Conservation (phyloP, 2,113 vertebrate genomes). For the Periophthalmus modestus region DNA sequence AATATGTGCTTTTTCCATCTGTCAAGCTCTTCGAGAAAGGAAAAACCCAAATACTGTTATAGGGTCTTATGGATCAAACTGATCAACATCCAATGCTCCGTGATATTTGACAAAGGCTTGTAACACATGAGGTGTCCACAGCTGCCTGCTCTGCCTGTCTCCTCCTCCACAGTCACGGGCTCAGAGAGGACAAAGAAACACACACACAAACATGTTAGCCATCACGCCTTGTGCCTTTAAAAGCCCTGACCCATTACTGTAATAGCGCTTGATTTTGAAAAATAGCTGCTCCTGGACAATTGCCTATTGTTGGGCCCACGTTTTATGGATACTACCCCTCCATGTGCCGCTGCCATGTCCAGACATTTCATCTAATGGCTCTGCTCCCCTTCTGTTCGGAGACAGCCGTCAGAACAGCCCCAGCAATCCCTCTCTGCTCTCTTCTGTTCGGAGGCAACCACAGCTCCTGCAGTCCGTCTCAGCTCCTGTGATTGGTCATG, state of each 20-base stretch:
- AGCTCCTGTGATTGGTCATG: conserved; percentile 50
- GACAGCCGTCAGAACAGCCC: conserved; percentile 58
- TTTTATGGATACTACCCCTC: conserved; percentile 59
- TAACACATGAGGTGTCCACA: too few relatives aligned
- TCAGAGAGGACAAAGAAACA: conserved; percentile 33
- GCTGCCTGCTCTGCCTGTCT: too few relatives aligned
- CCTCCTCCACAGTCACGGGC: background rate
- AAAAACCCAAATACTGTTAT: too few relatives aligned
- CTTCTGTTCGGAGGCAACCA: conserved; percentile 53
- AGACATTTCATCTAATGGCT: conserved; percentile 66
- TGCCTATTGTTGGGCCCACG: conserved; percentile 45
- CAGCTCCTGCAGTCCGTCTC: conserved; percentile 52
- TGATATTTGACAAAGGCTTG: too few relatives aligned
- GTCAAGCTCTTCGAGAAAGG: too few relatives aligned
- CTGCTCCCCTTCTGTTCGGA: conserved; percentile 49
- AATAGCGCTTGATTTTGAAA: conserved; percentile 62
- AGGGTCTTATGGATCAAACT: too few relatives aligned
- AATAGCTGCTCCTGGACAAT: conserved; percentile 52
- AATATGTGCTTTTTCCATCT: too few relatives aligned
- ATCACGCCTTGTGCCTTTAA: conserved; percentile 47
- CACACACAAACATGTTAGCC: conserved; percentile 29
- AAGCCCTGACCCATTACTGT: conserved; percentile 55
- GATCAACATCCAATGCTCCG: too few relatives aligned
- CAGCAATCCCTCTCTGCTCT: conserved; percentile 44
- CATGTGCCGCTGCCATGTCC: conserved; percentile 29